Evolutionary conservation across 2,797 vertebrate genomes (phyloP), one percentile per base, ranked within the genome.

Genomic region (Mus spretus): DNA sequence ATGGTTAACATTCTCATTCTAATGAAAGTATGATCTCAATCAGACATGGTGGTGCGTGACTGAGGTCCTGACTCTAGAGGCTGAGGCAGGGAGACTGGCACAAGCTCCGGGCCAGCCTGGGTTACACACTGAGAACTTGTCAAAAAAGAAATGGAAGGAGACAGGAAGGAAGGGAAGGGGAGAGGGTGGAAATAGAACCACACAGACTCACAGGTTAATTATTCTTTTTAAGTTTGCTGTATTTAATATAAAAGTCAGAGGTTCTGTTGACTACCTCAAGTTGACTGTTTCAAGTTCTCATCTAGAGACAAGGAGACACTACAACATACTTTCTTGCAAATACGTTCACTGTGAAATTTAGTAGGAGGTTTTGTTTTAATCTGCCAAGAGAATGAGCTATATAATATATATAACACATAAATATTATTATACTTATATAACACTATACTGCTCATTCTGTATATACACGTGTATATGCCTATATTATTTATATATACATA

Each of bases 291-390:
- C 65, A 84, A 74, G 89, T 92, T 65, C 31, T 85, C 40, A 37
- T 70, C 37, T 53, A 83, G 20, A 57, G 40, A 91, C 83, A 85
- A 91, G 83, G 34, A 61, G 77, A 94, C 67, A 17, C 7, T 85
- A 90, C 77, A 92, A 34, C n/a, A 86, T 22, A 75, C 22, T 79
- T 8, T n/a, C 34, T 28, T 47, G 11, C 93, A n/a, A 82, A 80
- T 47, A 19, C 61, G 1, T 82, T 70, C 93, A 53, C 80, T 96
- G 55, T 72, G 88, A 96, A 95, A 95, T 90, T 70, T 94, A 93
- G 61, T 37, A 79, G 28, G 26, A 61, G 19, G 17, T 44, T 81
- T 40, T 80, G 6, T 61, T 92, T 91, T 57, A 91, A 86, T 34
- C 65, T 89, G 17, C 17, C 19, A 80, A 90, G 13, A 61, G 50